Evolutionary conservation across 2,797 vertebrate species (phyloP), one percentile per base, ranked within the genome.

Genomic region (Microctenopoma steveboyesi): DNA sequence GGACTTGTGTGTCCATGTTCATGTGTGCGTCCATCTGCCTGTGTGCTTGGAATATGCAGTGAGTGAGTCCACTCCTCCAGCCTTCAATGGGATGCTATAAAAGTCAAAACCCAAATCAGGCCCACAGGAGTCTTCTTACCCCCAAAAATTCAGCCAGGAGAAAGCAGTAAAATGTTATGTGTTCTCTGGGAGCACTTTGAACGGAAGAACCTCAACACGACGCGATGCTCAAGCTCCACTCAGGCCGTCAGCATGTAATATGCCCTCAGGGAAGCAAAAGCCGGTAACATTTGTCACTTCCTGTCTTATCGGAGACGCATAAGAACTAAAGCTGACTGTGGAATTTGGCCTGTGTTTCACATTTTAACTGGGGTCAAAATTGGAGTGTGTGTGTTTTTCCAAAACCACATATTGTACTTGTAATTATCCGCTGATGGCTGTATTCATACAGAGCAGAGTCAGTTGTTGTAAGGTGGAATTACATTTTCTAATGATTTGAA

Each of bases 141-240:
- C 43, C n/a, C 58, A 76, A 82, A 76, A 79, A 80, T 63, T 77
- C 86, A 88, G 77, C 81, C 81, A 86, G 89, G 83, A 86, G 81
- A 83, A 85, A 55, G 79, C 72, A 69, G 78, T 90, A 84, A 92
- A 92, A 82, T 9, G 33, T 93, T 87, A 89, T 82, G 78, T 59
- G 89, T 69, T 90, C 86, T 62, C 14, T 42, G 89, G 88, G 91
- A 91, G 82, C 68, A 69, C 79, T 88, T 79, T 55, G 71, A 89
- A 74, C 68, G 35, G 68, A 87, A 69, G 85, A 83, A 81, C 79
- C 83, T 81, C 55, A 45, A 83, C 88, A 81, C 67, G 48, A 86
- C 69, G 81, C n/a, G 80, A 73, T 39, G 78, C 68, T 61, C 25
- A 64, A 73, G 81, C 68, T 75, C 25, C 4, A 63, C 72, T 80